Evolutionary conservation across 2,113 vertebrate genomes (phyloP).

Genomic region (Cyprinodon tularosa): DNA sequence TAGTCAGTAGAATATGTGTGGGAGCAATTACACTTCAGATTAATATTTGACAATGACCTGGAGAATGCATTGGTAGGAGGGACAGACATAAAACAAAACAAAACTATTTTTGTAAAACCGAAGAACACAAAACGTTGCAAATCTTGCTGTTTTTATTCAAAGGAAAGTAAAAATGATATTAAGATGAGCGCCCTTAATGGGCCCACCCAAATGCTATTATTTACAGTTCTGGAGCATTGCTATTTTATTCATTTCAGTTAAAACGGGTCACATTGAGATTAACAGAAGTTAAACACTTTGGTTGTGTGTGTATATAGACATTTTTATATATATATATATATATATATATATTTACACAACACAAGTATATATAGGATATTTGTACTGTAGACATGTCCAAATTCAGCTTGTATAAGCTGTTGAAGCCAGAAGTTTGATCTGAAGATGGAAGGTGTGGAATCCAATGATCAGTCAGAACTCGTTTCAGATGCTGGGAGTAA

Average conservation of each 20-base stretch:
- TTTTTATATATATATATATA: neutral
- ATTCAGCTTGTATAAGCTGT: conserved; percentile 6
- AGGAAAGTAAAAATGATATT: conserved; percentile 17
- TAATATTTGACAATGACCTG: conserved; percentile 76
- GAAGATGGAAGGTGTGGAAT: conserved; percentile 5
- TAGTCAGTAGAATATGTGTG: conserved; percentile 61
- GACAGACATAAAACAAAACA: conserved; percentile 10
- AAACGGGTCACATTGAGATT: neutral
- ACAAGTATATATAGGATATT: no score
- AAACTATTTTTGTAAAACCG: conserved; percentile 48
- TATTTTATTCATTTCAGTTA: neutral
- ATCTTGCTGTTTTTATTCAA: conserved; percentile 7
- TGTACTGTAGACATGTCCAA: neutral
- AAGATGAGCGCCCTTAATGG: neutral
- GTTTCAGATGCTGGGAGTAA: conserved; percentile 50
- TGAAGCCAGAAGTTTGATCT: conserved; percentile 5
- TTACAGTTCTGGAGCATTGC: conserved; percentile 7
- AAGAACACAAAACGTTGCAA: conserved; percentile 17
- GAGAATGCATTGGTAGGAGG: conserved; percentile 30
- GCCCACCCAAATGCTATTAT: neutral
- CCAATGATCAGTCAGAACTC: conserved; percentile 63
- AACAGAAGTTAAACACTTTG: neutral
- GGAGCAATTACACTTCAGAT: conserved; percentile 77
- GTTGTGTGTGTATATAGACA: no score
- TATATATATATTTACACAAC: conserved; percentile 6